Percentiles rank a stretch among this genome's conserved stretches.
Evolutionary conservation across 1,140 invertebrate species (phyloP).

Genomic region (Caenorhabditis remanei): DNA sequence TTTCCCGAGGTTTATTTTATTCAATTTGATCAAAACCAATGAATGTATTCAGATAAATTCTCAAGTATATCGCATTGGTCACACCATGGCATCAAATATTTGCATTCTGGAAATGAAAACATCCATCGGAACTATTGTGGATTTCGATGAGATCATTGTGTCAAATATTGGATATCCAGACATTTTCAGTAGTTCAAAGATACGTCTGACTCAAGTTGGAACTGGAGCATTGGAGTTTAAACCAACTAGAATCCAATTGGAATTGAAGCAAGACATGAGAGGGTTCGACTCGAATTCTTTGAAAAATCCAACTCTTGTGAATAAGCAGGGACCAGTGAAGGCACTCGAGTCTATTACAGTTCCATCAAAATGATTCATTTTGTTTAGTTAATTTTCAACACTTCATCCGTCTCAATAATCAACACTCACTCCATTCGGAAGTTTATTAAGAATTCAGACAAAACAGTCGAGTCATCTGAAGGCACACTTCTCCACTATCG

Average conservation of each 20-base stretch:
- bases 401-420: not conserved
- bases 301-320: not conserved
- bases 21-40: not conserved
- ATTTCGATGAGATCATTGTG: slow-evolving; percentile 2
- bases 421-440: not conserved
- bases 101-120: not conserved
- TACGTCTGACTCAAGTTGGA: not conserved
- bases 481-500: not conserved
- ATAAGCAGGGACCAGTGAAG: not conserved
- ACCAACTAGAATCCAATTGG: not conserved
- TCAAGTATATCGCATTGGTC: not conserved
- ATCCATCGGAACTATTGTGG: not conserved
- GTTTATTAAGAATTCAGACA: not conserved
- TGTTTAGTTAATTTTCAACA: slow-evolving; percentile 5
- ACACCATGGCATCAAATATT: not conserved
- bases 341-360: not conserved
- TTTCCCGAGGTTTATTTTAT: not conserved
- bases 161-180: not conserved
- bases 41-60: not conserved
- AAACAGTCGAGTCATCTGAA: not conserved
- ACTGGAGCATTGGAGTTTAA: slow-evolving; percentile 1
- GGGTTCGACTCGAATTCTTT: not conserved
- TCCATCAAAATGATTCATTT: not conserved
- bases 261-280: not conserved
- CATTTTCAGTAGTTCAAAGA: not conserved